Conservation (phyloP, 2,888 invertebrate species). For the Ormyrus labotus region DNA sequence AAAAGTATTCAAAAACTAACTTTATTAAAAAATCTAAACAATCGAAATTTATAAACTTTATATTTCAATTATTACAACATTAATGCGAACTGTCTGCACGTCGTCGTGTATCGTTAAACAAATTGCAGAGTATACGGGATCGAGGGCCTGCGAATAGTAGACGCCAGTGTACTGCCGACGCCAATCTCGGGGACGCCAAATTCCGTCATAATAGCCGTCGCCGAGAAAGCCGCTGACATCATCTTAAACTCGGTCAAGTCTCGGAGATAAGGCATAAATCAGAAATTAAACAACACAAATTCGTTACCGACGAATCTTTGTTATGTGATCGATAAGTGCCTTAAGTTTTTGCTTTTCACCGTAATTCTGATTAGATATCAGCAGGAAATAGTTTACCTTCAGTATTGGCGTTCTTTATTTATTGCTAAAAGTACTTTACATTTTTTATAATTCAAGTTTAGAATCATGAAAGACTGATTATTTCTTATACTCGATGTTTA, state of each 20-base stretch:
- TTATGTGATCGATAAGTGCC: conserved; percentile 28
- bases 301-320: not conserved
- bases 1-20: conserved; percentile 50
- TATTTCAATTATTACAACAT: conserved; percentile 49
- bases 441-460: too few species aligned
- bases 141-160: conserved; percentile 83
- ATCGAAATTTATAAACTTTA: conserved; percentile 52
- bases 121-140: conserved; percentile 81
- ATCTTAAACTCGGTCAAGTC: conserved; percentile 67
- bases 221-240: conserved; percentile 81
- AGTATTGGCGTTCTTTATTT: too few species aligned
- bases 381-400: conserved; percentile 15
- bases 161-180: conserved; percentile 88
- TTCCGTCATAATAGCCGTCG: conserved; percentile 81
- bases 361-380: conserved; percentile 30
- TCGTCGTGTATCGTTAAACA: conserved; percentile 1
- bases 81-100: conserved; percentile 21
- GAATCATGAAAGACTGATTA: too few species aligned
- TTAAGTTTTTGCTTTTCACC: conserved; percentile 6
- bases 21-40: conserved; percentile 56
- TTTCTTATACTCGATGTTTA: too few species aligned
- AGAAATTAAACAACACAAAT: not conserved
- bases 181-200: conserved; percentile 88
- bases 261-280: not conserved
- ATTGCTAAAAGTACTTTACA: too few species aligned